Percentiles rank a stretch among this genome's conserved stretches.
Conservation (phyloP, 1,140 invertebrate genomes). For the Saccostrea cuccullata region DNA sequence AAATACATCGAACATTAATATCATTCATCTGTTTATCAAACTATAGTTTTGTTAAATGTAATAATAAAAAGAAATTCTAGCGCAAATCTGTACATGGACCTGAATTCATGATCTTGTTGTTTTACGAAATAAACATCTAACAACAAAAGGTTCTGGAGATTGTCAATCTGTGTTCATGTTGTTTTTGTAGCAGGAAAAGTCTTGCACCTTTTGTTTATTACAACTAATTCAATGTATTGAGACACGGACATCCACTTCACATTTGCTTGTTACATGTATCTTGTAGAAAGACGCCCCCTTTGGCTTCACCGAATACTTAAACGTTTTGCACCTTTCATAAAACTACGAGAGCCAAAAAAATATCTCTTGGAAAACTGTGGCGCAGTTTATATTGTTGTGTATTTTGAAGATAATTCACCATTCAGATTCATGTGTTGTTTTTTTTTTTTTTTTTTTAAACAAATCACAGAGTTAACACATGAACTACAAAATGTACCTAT, state of each 20-base stretch:
- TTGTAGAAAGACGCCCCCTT: neutral
- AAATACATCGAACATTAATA: neutral
- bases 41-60: neutral
- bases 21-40: neutral
- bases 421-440: neutral
- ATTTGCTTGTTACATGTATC: neutral
- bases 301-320: neutral
- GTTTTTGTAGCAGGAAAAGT: neutral
- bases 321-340: neutral
- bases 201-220: neutral
- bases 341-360: neutral
- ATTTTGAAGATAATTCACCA: neutral
- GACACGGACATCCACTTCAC: neutral
- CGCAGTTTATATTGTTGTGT: neutral
- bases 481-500: neutral
- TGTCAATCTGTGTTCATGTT: neutral
- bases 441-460: too few species aligned
- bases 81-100: neutral
- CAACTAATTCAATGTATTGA: neutral
- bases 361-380: neutral
- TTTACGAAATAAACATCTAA: neutral
- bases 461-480: too few species aligned
- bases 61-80: neutral
- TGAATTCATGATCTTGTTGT: neutral
- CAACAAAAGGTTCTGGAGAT: neutral